phyloP scores from a whole-genome alignment of 2,888 invertebrate genomes.

The Pomacea canaliculata region DNA sequence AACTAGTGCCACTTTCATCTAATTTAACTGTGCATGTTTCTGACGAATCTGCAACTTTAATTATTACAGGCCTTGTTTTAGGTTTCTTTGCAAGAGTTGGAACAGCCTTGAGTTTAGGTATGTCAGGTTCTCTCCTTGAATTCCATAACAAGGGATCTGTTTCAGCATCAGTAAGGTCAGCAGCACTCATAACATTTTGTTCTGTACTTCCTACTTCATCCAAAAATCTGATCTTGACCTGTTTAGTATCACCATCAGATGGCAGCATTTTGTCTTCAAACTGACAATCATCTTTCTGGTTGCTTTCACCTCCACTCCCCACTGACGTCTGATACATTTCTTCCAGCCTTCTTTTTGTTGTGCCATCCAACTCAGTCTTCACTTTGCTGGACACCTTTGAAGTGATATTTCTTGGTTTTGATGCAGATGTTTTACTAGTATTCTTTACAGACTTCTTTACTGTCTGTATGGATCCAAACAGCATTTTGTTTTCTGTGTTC shows the following conservation, averaged over 20 bases:
- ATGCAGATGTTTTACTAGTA: background rate
- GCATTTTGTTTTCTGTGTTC: conserved; percentile 11
- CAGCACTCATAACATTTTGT: background rate
- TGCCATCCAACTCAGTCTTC: background rate
- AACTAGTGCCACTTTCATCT: background rate
- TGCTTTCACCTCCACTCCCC: background rate
- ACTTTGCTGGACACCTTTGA: background rate
- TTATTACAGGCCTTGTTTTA: background rate
- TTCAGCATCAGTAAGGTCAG: background rate
- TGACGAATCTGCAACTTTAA: background rate
- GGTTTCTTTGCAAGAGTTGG: too few relatives aligned
- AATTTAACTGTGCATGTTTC: background rate
- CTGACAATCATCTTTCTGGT: too few relatives aligned
- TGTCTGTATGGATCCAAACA: conserved; percentile 11
- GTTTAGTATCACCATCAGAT: background rate
- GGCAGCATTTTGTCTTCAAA: too few relatives aligned
- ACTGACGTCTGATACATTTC: conserved; percentile 6
- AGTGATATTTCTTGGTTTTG: background rate
- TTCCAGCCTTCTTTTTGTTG: background rate
- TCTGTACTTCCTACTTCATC: background rate
- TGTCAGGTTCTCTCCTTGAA: too few relatives aligned
- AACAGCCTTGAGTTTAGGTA: too few relatives aligned
- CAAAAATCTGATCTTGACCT: background rate
- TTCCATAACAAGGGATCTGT: background rate
- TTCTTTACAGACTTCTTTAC: background rate